A percentile compares a stretch with the other conserved stretches of the same genome.
phyloP scores from a whole-genome alignment of 2,888 invertebrate species.

The Craniophora ligustri region DNA sequence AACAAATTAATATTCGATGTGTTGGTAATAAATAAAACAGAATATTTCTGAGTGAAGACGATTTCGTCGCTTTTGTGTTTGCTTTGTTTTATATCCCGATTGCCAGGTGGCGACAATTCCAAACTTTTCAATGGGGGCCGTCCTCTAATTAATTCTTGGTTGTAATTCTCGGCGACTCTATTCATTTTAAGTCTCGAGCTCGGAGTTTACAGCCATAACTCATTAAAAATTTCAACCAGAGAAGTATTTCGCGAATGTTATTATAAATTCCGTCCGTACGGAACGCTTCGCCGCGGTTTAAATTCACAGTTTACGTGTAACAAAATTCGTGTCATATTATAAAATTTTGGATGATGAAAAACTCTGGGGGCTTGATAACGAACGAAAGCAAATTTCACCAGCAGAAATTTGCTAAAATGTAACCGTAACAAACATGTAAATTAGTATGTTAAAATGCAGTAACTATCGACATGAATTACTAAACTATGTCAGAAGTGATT shows the following conservation, averaged over 20 bases:
- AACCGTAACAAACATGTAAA: conserved; percentile 32
- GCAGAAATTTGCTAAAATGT: conserved; percentile 51
- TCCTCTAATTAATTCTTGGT: conserved; percentile 75
- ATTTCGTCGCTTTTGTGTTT: conserved; percentile 63
- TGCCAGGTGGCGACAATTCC: conserved; percentile 72
- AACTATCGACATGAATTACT: conserved; percentile 9
- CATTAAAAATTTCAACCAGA: conserved; percentile 69
- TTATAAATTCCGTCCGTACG: conserved; percentile 59
- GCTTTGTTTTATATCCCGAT: conserved; percentile 64
- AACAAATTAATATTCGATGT: conserved; percentile 63
- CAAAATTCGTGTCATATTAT: conserved; percentile 57
- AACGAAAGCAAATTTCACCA: no score
- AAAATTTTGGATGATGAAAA: conserved; percentile 55
- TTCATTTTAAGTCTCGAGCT: conserved; percentile 62
- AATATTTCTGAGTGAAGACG: conserved; percentile 60
- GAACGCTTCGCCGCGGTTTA: conserved; percentile 43
- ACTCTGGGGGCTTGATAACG: conserved; percentile 51
- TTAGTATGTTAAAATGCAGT: conserved; percentile 34
- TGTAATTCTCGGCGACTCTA: conserved; percentile 63
- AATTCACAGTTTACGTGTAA: conserved; percentile 56
- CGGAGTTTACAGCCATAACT: conserved; percentile 59
- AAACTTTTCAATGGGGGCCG: conserved; percentile 71
- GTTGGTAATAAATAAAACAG: conserved; percentile 62
- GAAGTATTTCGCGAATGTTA: conserved; percentile 61
- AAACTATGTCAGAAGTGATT: conserved; percentile 20